Evolutionary conservation across 2,888 invertebrate species (phyloP).

Genomic region (Paralinhomoeus sp.): DNA sequence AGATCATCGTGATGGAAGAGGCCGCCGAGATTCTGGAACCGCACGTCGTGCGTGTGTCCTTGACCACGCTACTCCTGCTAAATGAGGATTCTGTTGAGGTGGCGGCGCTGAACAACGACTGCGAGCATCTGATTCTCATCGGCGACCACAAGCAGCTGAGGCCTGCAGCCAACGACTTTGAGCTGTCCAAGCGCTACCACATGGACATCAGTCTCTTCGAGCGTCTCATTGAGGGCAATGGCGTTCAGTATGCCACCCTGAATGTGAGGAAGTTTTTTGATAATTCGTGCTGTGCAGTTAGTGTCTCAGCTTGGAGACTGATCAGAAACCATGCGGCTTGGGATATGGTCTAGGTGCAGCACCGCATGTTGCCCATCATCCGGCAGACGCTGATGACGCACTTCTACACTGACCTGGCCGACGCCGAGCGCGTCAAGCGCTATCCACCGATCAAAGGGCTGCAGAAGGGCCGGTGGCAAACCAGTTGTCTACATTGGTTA

Average conservation of each 20-base stretch:
- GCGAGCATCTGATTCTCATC: conserved; percentile 61
- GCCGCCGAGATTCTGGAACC: not conserved
- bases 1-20: conserved; percentile 1
- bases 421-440: conserved; percentile 31
- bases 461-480: conserved; percentile 29
- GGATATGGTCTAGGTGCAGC: conserved; percentile 40
- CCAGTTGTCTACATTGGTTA: too few species aligned
- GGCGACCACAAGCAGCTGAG: conserved; percentile 62
- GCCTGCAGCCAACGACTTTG: conserved; percentile 46
- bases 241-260: conserved; percentile 33
- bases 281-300: too few species aligned
- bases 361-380: conserved; percentile 50
- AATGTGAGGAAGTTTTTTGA: too few species aligned
- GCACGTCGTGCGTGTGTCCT: conserved; percentile 20
- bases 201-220: conserved; percentile 59
- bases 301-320: too few species aligned
- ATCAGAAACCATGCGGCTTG: too few species aligned
- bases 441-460: conserved; percentile 41
- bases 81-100: too few species aligned
- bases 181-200: conserved; percentile 41
- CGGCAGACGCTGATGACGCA: conserved; percentile 38
- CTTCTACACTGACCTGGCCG: conserved; percentile 40
- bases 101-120: conserved; percentile 24
- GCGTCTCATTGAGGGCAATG: conserved; percentile 43
- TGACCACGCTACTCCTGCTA: too few species aligned